phyloP scores from a whole-genome alignment of 2,888 invertebrate genomes.

The Drosophila recens region DNA sequence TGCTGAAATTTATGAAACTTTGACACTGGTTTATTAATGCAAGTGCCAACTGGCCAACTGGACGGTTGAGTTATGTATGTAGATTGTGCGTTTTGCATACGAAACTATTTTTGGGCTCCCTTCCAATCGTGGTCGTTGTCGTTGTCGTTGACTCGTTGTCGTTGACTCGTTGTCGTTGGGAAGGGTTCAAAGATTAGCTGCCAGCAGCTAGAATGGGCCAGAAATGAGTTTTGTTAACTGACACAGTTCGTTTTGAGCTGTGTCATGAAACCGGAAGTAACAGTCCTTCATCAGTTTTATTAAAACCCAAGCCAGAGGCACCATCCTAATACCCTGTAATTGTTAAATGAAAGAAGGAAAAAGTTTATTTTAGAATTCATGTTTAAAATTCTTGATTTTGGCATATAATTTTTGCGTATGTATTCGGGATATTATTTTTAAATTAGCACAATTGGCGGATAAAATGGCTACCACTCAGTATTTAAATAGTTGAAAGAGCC shows the following conservation, averaged over 20 bases:
- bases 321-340: constrained; percentile 6
- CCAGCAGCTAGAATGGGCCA: constrained; percentile 17
- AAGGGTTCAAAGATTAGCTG: constrained; percentile 23
- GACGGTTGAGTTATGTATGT: constrained; percentile 46
- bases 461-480: too few relatives aligned
- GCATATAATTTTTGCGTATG: too few relatives aligned
- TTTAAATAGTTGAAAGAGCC: too few relatives aligned
- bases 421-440: too few relatives aligned
- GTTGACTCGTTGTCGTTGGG: background rate
- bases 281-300: constrained; percentile 35
- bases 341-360: background rate
- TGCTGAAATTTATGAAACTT: constrained; percentile 64
- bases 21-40: constrained; percentile 76
- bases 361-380: too few relatives aligned
- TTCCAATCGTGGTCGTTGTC: background rate
- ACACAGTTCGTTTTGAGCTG: constrained; percentile 28
- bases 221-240: constrained; percentile 56
- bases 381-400: too few relatives aligned
- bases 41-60: constrained; percentile 1
- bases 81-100: constrained; percentile 51
- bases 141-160: background rate
- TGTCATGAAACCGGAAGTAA: constrained; percentile 73
- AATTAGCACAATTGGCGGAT: too few relatives aligned
- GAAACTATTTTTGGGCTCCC: constrained; percentile 46
- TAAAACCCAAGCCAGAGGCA: background rate